Evolutionary conservation across 2,888 invertebrate species (phyloP).

Genomic region (Peribatodes rhomboidaria): DNA sequence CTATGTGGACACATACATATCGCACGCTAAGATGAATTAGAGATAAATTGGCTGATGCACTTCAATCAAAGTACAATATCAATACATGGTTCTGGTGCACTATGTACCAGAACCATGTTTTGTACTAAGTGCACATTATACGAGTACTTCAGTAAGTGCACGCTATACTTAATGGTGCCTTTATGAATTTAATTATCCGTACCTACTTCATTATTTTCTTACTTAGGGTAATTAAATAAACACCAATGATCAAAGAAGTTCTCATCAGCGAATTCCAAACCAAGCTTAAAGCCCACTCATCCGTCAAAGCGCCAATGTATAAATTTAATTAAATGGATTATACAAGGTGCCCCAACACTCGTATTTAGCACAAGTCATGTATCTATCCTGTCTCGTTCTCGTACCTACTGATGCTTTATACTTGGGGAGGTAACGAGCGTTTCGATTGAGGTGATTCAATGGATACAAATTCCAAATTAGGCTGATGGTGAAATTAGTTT

Average conservation of each 20-base stretch:
- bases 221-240: not conserved
- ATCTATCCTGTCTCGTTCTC: slow-evolving; percentile 31
- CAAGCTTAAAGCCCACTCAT: slow-evolving; percentile 25
- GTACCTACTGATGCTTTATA: slow-evolving; percentile 22
- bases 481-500: not conserved
- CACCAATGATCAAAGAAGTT: not conserved
- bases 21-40: no score
- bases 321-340: slow-evolving; percentile 58
- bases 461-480: not conserved
- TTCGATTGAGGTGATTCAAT: not conserved
- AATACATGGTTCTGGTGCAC: no score
- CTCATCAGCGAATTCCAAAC: slow-evolving; percentile 12
- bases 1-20: no score
- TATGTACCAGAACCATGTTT: no score
- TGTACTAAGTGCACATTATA: no score
- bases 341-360: slow-evolving; percentile 39
- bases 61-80: no score
- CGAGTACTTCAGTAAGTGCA: not conserved
- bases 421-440: slow-evolving; percentile 10
- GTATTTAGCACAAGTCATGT: slow-evolving; percentile 43
- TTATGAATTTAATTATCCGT: not conserved
- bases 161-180: not conserved
- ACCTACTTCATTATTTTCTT: not conserved
- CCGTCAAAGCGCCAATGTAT: slow-evolving; percentile 54
- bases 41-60: no score